These are phyloP conservation scores for Chelon labrosus DNA, from an alignment of 2,797 vertebrate genomes.

Conservation along the genomic window DNA sequence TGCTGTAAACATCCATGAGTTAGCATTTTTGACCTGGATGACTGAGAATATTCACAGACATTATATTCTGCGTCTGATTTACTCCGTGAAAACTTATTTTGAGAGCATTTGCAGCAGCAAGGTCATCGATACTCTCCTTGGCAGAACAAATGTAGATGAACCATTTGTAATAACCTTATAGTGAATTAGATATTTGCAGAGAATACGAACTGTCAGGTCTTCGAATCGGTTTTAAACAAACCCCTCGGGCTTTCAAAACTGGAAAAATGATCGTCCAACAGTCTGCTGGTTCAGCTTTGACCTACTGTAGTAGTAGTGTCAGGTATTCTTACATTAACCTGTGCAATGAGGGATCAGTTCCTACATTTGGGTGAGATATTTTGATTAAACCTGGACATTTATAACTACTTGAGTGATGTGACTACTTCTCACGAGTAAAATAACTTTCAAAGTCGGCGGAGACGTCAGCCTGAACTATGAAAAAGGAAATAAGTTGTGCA, in stretches of 20 bases:
- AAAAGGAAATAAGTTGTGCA: not conserved
- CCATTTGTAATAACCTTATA: not conserved
- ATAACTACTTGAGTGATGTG: not conserved
- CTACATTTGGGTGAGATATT: not conserved
- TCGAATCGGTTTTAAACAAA: not conserved
- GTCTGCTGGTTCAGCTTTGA: not conserved
- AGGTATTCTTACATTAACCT: too few species aligned
- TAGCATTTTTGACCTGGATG: too few species aligned
- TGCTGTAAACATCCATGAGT: too few species aligned
- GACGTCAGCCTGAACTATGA: not conserved
- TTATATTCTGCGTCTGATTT: not conserved
- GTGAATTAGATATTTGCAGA: not conserved
- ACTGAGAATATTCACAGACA: too few species aligned
- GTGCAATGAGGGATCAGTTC: not conserved
- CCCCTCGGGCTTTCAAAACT: not conserved
- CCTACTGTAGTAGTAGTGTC: not conserved
- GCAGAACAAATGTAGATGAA: slow-evolving; percentile 16
- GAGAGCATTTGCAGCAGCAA: not conserved
- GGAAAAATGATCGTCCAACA: not conserved
- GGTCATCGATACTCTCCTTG: not conserved
- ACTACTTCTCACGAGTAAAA: not conserved
- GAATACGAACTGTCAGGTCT: not conserved
- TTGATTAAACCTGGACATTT: not conserved
- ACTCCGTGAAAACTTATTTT: not conserved
- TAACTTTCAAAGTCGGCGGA: not conserved